These are phyloP conservation scores for Actinernus sp. DNA, from an alignment of 92 coral and sea anemone genomes.

Conservation along the genomic window DNA sequence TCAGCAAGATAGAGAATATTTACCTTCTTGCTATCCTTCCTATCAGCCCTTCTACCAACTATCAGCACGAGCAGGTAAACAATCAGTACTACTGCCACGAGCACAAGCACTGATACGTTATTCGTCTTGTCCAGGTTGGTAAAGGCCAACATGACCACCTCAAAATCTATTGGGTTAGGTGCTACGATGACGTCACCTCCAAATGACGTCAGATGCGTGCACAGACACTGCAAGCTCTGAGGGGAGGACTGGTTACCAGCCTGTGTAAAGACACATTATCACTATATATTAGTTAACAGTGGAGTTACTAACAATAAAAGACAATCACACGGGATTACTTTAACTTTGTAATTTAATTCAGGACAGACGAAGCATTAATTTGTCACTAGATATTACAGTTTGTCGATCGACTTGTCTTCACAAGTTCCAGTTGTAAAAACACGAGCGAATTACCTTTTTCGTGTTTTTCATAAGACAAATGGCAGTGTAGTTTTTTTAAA, in stretches of 20 bases:
- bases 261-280: no score
- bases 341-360: no score
- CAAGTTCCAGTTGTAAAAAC: no score
- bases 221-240: constrained; percentile 35
- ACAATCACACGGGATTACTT: no score
- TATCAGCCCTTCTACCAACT: constrained; percentile 50
- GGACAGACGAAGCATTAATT: no score
- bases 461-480: no score
- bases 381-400: no score
- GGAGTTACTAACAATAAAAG: no score
- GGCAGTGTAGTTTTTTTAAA: no score
- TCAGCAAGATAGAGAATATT: neutral
- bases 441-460: no score
- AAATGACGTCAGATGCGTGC: constrained; percentile 69
- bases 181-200: constrained; percentile 61
- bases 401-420: no score
- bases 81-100: constrained; percentile 13
- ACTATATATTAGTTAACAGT: no score
- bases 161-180: constrained; percentile 67
- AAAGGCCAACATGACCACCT: constrained; percentile 32
- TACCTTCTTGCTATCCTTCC: constrained; percentile 49
- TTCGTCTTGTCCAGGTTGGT: constrained; percentile 28
- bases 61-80: constrained; percentile 41
- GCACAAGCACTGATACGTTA: constrained; percentile 39
- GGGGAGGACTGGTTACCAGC: constrained; percentile 45